Evolutionary conservation across 1,140 invertebrate species (phyloP).

Genomic region (Rhagoletis zephyria): DNA sequence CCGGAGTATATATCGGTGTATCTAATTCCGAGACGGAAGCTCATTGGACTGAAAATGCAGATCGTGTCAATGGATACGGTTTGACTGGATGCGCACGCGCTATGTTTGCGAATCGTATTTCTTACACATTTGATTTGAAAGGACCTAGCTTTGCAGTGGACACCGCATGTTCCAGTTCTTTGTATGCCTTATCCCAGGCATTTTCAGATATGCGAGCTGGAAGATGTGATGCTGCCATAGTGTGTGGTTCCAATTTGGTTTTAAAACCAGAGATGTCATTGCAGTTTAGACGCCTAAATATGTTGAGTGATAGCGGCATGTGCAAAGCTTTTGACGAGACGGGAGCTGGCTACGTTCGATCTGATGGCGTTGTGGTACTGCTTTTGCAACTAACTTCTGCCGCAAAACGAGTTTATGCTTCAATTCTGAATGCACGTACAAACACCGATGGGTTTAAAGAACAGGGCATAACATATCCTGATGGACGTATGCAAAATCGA

Average conservation of each 20-base stretch:
- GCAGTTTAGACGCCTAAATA: constrained; percentile 93
- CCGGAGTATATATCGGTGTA: constrained; percentile 92
- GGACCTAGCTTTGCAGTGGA: constrained; percentile 94
- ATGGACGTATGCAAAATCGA: constrained; percentile 87
- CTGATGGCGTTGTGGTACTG: constrained; percentile 88
- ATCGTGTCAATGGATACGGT: constrained; percentile 90
- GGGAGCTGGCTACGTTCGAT: constrained; percentile 93
- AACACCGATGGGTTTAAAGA: constrained; percentile 93
- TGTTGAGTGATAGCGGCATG: constrained; percentile 89
- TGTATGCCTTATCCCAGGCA: constrained; percentile 91
- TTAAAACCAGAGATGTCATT: constrained; percentile 90
- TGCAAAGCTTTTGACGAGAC: constrained; percentile 95
- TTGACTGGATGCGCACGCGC: constrained; percentile 92
- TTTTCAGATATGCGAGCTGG: constrained; percentile 85
- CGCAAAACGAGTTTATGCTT: constrained; percentile 88
- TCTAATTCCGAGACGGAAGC: constrained; percentile 90
- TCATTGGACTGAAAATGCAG: constrained; percentile 82
- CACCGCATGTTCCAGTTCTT: constrained; percentile 94
- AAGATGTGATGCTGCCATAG: constrained; percentile 92
- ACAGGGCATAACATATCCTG: constrained; percentile 92
- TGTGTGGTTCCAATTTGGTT: constrained; percentile 87
- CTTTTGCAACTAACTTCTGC: constrained; percentile 84
- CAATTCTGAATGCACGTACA: constrained; percentile 86
- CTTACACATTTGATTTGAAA: constrained; percentile 93
- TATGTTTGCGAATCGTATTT: constrained; percentile 97